These are phyloP conservation scores for Triplophysa bombifrons DNA, from an alignment of 2,797 vertebrate species.

Conservation along the genomic window DNA sequence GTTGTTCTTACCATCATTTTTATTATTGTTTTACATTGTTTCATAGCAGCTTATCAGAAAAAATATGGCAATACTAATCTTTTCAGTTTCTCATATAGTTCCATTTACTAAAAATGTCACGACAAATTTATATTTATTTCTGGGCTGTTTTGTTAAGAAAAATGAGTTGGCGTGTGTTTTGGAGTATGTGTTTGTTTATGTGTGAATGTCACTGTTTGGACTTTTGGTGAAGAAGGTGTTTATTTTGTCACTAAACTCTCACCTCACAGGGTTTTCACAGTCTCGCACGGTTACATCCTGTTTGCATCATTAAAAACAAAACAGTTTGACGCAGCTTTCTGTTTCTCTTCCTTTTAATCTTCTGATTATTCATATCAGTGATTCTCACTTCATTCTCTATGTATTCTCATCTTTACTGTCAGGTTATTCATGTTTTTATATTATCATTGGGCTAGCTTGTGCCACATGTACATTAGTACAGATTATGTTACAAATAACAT, in stretches of 20 bases:
- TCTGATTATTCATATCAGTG: background rate
- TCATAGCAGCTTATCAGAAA: background rate
- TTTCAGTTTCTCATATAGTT: no score
- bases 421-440: background rate
- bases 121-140: background rate
- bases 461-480: background rate
- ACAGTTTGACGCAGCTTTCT: conserved; percentile 32
- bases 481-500: no score
- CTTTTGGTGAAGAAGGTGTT: background rate
- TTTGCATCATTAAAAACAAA: conserved; percentile 49
- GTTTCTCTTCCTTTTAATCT: conserved; percentile 8
- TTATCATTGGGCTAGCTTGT: background rate
- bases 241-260: conserved; percentile 10
- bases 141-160: background rate
- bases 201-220: conserved; percentile 6
- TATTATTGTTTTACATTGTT: background rate
- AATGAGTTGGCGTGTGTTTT: background rate
- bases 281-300: conserved; percentile 38
- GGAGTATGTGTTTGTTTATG: background rate
- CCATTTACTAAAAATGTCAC: no score
- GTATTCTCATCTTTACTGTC: background rate
- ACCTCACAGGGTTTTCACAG: background rate
- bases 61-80: no score
- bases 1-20: background rate
- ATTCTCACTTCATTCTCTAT: background rate